Conservation (phyloP, 53 echinoderm and acorn worm genomes). For the Temnopleurus reevesii region DNA sequence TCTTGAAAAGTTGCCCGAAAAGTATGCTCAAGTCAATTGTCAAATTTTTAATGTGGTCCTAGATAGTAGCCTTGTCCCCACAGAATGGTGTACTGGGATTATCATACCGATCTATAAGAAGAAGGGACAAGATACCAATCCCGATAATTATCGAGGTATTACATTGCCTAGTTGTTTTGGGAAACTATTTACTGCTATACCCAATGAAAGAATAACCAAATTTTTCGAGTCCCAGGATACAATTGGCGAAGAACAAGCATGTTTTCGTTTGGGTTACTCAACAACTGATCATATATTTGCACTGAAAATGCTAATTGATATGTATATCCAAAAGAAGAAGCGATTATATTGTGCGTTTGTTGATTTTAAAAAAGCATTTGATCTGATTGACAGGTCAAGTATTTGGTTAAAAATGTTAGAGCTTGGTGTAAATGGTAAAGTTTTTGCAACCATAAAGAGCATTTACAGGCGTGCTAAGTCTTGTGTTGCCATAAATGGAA, state of each 20-base stretch:
- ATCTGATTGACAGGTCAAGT: background rate
- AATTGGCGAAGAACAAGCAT: background rate
- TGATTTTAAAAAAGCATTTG: background rate
- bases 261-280: background rate
- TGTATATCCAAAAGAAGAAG: background rate
- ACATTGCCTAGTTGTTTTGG: no score
- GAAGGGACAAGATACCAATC: background rate
- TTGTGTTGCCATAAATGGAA: no score
- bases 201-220: no score
- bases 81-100: background rate
- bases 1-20: background rate
- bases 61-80: background rate
- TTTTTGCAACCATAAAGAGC: no score
- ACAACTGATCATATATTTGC: background rate
- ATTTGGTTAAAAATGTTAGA: background rate
- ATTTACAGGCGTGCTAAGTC: no score
- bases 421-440: no score
- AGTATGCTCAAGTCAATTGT: background rate
- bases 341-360: background rate
- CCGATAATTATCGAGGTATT: no score
- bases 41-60: background rate
- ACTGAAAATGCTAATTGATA: no score
- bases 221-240: background rate
- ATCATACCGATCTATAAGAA: background rate
- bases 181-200: no score